These are phyloP conservation scores for Pollimyrus isidori DNA, from an alignment of 2,113 vertebrate genomes.

Conservation along the genomic window DNA sequence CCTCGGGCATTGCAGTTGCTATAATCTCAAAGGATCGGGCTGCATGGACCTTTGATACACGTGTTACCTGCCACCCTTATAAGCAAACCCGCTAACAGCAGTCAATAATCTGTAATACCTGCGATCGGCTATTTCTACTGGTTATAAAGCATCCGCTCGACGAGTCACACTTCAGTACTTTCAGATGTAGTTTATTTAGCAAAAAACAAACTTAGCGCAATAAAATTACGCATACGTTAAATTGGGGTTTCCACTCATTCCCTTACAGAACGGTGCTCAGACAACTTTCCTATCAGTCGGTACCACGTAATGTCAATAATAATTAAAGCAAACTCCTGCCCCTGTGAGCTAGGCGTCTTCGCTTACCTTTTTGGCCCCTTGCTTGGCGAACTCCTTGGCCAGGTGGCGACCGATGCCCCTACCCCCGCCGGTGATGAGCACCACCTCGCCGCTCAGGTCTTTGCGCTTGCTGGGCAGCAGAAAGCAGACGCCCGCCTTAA, in stretches of 20 bases:
- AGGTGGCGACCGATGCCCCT: slow-evolving; percentile 91
- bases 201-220: background rate
- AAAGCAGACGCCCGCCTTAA: slow-evolving; percentile 60
- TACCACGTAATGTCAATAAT: background rate
- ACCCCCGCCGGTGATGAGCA: slow-evolving; percentile 91
- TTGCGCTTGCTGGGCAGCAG: slow-evolving; percentile 69
- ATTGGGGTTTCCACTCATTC: background rate
- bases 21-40: background rate
- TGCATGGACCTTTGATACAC: background rate
- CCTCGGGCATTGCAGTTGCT: background rate
- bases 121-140: background rate
- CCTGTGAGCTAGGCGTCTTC: background rate
- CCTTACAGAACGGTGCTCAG: background rate
- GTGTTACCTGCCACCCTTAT: background rate
- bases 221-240: background rate
- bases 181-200: background rate
- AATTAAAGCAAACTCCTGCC: background rate
- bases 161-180: background rate
- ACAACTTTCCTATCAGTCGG: background rate
- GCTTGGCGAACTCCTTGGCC: slow-evolving; percentile 79
- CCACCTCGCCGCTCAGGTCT: slow-evolving; percentile 74
- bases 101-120: background rate
- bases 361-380: slow-evolving; percentile 83
- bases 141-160: background rate
- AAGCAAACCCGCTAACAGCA: background rate